Base-by-base conservation (phyloP, 2,888 invertebrate species). In the Rhingia campestris region DNA sequence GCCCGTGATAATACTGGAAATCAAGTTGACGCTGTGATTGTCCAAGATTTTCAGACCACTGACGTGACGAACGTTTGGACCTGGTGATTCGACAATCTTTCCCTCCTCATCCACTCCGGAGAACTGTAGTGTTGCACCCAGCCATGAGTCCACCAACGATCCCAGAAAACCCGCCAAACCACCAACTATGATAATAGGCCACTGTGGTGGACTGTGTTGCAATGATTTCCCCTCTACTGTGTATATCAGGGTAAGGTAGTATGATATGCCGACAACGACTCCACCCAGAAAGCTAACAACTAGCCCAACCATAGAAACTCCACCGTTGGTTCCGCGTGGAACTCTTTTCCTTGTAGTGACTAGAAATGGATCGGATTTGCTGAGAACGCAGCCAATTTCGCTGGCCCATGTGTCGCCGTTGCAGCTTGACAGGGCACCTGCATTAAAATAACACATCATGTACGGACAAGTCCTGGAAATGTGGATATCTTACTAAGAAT, bases 351-450 rank as follows among this genome's bases (percentile, higher is more conserved):
- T 93, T 14, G 94, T 93, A 7, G 97, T 97, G 37, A 97, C 94
- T 4, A 97, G 93, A 86, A 94, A 92, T 4, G 97, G 97, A 82
- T 95, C 93, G 0, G 93, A 91, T 33, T 91, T 92, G 5, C 95
- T 94, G 22, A 96, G 89, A 0, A 96, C 97, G 39, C 95, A 93
- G 1, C 97, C 97, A 14, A 98, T 90, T 92, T 98, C 98, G 43
- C 97, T 97, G 58, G 97, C 96, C 95, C 97, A 97, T 0, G 97
- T 98, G 89, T 98, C 98, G 0, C 97, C 97, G 89, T 95, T 96
- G 87, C 95, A 95, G 88, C 96, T 96, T 10, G 96, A 94, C 88
- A 97, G 93, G 0, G 96, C 87, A 95, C 95, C 95, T 90, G 47
- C 87, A 80, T 84, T 37, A 41, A 33, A 54, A 51, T 9, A 43